phyloP scores from a whole-genome alignment of 2,888 invertebrate species.

The Sesia bembeciformis region DNA sequence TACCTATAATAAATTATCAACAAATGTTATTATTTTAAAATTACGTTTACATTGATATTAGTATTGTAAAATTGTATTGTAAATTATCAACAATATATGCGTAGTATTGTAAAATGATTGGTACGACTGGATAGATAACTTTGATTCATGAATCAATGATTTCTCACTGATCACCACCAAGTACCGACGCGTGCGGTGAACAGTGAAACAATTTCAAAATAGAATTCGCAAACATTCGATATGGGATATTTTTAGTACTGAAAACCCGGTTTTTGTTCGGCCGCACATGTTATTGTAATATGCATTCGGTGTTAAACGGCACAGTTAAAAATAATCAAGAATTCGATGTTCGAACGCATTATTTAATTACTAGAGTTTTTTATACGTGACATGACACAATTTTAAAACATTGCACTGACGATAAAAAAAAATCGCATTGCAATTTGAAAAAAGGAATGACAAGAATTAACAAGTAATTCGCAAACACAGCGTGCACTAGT shows the following conservation, averaged over 20 bases:
- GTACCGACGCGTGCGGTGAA: constrained; percentile 20
- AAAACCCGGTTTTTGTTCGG: constrained; percentile 66
- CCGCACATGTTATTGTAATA: constrained; percentile 57
- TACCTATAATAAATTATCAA: no score
- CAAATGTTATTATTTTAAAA: no score
- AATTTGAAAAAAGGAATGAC: not conserved
- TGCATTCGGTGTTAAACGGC: constrained; percentile 46
- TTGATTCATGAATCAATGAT: no score
- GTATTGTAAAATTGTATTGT: no score
- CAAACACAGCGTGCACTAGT: constrained; percentile 5
- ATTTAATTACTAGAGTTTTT: constrained; percentile 6
- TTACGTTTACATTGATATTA: no score
- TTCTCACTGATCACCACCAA: constrained; percentile 3
- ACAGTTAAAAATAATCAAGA: constrained; percentile 48
- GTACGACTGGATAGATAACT: no score
- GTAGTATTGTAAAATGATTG: no score
- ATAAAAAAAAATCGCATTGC: constrained; percentile 9
- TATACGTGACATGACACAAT: constrained; percentile 2
- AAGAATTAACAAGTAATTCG: constrained; percentile 7
- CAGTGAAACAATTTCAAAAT: constrained; percentile 34
- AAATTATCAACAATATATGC: no score
- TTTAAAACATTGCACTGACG: constrained; percentile 4
- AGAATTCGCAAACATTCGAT: constrained; percentile 72
- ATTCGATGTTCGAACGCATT: constrained; percentile 32
- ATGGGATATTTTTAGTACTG: constrained; percentile 66